phyloP scores from a whole-genome alignment of 2,113 vertebrate genomes.

The Mustelus asterias region DNA sequence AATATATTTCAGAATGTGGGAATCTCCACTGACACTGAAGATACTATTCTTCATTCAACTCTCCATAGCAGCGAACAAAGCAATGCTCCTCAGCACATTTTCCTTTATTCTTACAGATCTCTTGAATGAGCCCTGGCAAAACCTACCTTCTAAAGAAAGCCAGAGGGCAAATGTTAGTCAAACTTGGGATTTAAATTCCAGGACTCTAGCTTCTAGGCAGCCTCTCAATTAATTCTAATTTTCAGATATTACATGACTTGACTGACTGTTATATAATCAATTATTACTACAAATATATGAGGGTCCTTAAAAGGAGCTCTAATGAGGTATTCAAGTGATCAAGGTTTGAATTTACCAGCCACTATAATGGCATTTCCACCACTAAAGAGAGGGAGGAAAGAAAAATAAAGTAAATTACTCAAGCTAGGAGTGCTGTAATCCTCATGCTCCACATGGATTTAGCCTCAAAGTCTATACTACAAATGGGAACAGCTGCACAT shows the following conservation, averaged over 20 bases:
- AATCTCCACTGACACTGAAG: not conserved
- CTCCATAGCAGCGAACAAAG: not conserved
- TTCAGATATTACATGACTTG: not conserved
- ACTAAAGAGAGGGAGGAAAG: not conserved
- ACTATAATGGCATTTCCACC: not conserved
- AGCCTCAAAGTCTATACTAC: not conserved
- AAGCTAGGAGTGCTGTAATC: not conserved
- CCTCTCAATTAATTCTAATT: constrained; percentile 2
- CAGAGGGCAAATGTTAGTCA: not conserved
- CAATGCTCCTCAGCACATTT: not conserved
- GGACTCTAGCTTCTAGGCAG: not conserved
- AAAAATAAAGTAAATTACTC: not conserved
- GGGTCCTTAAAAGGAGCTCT: not conserved
- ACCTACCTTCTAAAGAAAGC: not conserved
- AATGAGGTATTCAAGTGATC: not conserved
- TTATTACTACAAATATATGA: not conserved
- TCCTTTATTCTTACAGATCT: not conserved
- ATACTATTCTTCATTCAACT: not conserved
- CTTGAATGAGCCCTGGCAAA: not conserved
- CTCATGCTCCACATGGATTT: not conserved
- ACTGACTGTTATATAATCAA: not conserved
- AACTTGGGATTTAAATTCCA: not conserved
- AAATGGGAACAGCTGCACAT: constrained; percentile 29
- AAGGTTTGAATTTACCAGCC: not conserved
- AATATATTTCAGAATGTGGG: not conserved